Evolutionary conservation across 1,140 invertebrate genomes (phyloP), one percentile per base, ranked within the genome.

Genomic region (Trialeurodes vaporariorum): DNA sequence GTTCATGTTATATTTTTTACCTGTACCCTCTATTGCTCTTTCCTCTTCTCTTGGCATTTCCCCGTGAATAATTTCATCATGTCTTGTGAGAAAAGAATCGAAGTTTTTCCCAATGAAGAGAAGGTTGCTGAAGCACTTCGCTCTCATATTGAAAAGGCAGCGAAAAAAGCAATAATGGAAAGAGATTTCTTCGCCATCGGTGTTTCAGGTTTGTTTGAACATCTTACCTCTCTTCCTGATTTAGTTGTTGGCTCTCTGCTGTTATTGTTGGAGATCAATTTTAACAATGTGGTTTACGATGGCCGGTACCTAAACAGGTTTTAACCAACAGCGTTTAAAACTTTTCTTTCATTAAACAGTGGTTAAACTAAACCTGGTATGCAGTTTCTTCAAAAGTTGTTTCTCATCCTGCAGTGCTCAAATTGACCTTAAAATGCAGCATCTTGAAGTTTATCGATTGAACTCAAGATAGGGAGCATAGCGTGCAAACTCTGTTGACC

Each of bases 161-260:
- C 40, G 21, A 65, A 34, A 34, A 27, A 40, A 34, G 17, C 17
- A 34, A 58, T 49, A 17, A 5, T 40, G n/a, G 11, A 49, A 49
- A 49, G 27, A 65, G 49, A 26, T 40, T 65, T 24, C 58, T 69
- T 68, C 59, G 67, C 27, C 63, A 66, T 63, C 63, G 22, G 21
- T 58, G n/a, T 49, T 9, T 49, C 34, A 49, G 34, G 34, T 49
- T 49, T 49, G 34, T 49, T 9, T 17, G 34, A 49, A 49, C 17
- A 9, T 17, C 17, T 49, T 17, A 49, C 5, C 5, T 49, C 62
- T 65, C 68, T 40, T 23, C 27, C 60, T 61, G 5, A 23, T 12
- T 65, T 49, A 70, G 58, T 66, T 66, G 60, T 34, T 63, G 13
- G 5, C 5, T 49, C 17, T 49, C 17, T 17, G 17, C 5, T 9